A percentile compares a stretch with the other conserved stretches of the same genome.
These are phyloP conservation scores for Acanthisitta chloris DNA, from an alignment of 2,113 vertebrate genomes.

Conservation along the genomic window DNA sequence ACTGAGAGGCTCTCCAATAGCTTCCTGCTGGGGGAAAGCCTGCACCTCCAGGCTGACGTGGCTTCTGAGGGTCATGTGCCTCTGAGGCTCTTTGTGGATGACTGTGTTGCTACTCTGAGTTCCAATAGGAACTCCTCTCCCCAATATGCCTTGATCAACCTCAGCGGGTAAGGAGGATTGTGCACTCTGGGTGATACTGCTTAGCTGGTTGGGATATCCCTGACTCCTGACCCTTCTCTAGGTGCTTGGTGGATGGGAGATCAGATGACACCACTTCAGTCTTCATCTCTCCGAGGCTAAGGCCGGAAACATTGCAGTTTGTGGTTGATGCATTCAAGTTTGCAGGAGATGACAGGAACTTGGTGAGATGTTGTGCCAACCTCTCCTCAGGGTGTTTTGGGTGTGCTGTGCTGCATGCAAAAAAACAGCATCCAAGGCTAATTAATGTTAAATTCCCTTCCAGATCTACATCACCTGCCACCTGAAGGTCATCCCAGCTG, in stretches of 20 bases:
- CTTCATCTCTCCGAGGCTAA: constrained; percentile 25
- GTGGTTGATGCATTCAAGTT: constrained; percentile 38
- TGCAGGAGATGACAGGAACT: not conserved
- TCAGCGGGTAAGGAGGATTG: not conserved
- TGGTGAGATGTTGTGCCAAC: not conserved
- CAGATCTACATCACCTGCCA: constrained; percentile 49
- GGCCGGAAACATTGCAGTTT: constrained; percentile 5
- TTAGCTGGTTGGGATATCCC: not conserved
- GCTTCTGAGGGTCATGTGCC: not conserved
- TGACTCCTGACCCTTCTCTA: not conserved
- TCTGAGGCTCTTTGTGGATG: constrained; percentile 31
- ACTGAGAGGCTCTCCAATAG: not conserved
- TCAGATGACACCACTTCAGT: constrained; percentile 20
- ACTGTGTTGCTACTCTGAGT: not conserved
- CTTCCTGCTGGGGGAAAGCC: constrained; percentile 7
- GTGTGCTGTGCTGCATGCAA: not conserved
- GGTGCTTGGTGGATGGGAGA: constrained; percentile 56
- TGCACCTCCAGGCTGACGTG: constrained; percentile 37
- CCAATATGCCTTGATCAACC: not conserved
- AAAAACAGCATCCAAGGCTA: not conserved
- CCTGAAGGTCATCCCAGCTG: constrained; percentile 36
- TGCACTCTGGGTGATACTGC: too few species aligned
- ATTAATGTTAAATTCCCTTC: not conserved
- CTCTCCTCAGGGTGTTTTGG: not conserved
- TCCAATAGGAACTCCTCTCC: not conserved